Evolutionary conservation across 1,140 invertebrate species (phyloP), one percentile per base, ranked within the genome.

Genomic region (Hypsibius dujardini): DNA sequence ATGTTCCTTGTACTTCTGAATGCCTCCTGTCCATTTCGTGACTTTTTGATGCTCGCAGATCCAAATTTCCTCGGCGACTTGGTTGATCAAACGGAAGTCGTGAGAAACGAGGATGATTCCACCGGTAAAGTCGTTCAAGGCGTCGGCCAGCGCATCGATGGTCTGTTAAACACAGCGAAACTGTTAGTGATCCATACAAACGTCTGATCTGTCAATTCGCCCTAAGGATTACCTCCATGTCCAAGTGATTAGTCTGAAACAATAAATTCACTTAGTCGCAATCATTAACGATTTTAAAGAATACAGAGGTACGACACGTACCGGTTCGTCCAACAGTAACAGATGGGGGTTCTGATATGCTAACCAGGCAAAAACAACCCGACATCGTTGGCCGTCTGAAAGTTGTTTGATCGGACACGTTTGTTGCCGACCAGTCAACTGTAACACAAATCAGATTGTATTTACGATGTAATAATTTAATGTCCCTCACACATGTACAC

Each of bases 51-150:
- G 91, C 78, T 98, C 94, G 80, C 96, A 99, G 28, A 98, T 87
- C 95, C 95, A 99, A 79, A 99, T 98, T 81, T 96, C 93, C 81
- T 98, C 87, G 40, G 95, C 95, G 46, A 98, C 95, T 85, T 98
- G 95, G 83, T 89, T 94, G 74, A 99, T 98, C 40, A 99, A 86
- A 80, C 95, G 86, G 81, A 97, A 97, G 82, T 97, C 94, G 86
- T 97, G 94, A 81, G 89, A 92, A 74, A 97, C 94, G 0, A 97
- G 84, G 46, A 98, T 90, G 86, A 99, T 88, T 74, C 95, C 96
- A 47, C 96, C 96, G 76, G 95, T 90, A 78, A 97, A 99, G 75
- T 95, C 90, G 77, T 95, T 95, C 71, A 99, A 89, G 40, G 95
- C 96, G 73, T 98, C 94, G 7, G 92, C 96, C 3, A 99, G 81